These are phyloP conservation scores for Erpetoichthys calabaricus DNA, from an alignment of 2,797 vertebrate genomes.

Conservation along the genomic window DNA sequence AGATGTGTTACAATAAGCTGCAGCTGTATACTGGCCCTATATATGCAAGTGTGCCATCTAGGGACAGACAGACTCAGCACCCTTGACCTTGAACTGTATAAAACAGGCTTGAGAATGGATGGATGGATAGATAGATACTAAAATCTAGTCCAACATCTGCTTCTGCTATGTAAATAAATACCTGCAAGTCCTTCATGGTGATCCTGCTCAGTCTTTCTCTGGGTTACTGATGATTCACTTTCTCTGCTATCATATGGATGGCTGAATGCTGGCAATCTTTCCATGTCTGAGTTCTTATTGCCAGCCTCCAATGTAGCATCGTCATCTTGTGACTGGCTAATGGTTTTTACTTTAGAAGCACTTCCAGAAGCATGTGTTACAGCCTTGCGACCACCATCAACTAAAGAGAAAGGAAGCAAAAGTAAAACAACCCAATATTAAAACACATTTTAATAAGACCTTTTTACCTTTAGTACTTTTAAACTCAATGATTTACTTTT, in stretches of 20 bases:
- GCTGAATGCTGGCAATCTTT: constrained; percentile 19
- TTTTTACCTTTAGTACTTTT: too few relatives aligned
- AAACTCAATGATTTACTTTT: too few relatives aligned
- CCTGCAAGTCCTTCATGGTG: constrained; percentile 41
- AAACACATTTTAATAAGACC: too few relatives aligned
- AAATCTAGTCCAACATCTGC: too few relatives aligned
- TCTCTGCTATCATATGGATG: constrained; percentile 21
- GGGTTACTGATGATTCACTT: constrained; percentile 29
- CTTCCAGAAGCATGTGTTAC: constrained; percentile 43
- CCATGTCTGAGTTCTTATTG: constrained; percentile 32
- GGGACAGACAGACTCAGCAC: too few relatives aligned
- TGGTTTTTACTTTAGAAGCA: constrained; percentile 23
- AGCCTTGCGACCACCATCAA: constrained; percentile 54
- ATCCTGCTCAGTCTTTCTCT: constrained; percentile 33
- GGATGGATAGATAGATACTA: too few relatives aligned
- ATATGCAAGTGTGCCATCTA: too few relatives aligned
- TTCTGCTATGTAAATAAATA: constrained; percentile 20
- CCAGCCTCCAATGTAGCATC: constrained; percentile 27
- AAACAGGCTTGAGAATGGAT: too few relatives aligned
- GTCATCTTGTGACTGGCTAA: constrained; percentile 22
- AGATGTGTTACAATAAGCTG: too few relatives aligned
- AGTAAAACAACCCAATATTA: background rate
- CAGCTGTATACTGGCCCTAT: too few relatives aligned
- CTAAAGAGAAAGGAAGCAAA: constrained; percentile 34
- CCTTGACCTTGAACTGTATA: too few relatives aligned